Base-by-base conservation (phyloP, 2,888 invertebrate species). In the Melieria picta region DNA sequence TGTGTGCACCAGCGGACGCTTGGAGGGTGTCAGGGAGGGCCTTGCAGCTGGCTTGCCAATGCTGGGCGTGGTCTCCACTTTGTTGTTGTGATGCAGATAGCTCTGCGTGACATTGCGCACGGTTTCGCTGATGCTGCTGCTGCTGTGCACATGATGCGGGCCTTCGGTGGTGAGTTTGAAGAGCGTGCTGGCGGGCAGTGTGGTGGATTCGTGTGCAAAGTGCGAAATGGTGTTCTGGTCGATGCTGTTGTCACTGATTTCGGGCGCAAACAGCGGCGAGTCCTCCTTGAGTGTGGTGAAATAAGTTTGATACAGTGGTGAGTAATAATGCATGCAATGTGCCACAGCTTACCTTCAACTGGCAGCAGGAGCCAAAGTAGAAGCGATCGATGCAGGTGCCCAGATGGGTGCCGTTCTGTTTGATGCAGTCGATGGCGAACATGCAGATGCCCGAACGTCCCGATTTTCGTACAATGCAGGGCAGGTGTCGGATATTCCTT, bases 381-480 rank as follows among this genome's bases (percentile, higher is more conserved):
- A 96, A 96, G 76, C 95, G 91, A 87, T 97, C 96, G 81, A 96
- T 95, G 86, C 97, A 97, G 2, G 96, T 96, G 47, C 96, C 96
- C 77, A 97, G 88, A 81, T 97, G 96, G 0, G 95, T 93, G 57
- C 97, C 97, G 84, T 96, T 96, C 73, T 93, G 91, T 88, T 95
- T 94, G 62, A 94, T 90, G 85, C 96, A 97, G 81, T 96, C 94
- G 86, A 95, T 95, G 74, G 96, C 96, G 84, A 97, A 97, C 97
- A 97, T 97, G 83, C 97, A 97, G 0, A 94, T 90, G 0, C 97
- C 96, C 74, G 92, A 92, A 77, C 93, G 91, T 50, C 91, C 93
- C 47, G 92, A 92, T 82, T 91, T 91, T 83, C 94, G 90, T 71
- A 94, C 94, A 84, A 95, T 91, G 87, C 97, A 97, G 46, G 95